phyloP scores from a whole-genome alignment of 2,888 invertebrate species.

The Nomada hirtipes region DNA sequence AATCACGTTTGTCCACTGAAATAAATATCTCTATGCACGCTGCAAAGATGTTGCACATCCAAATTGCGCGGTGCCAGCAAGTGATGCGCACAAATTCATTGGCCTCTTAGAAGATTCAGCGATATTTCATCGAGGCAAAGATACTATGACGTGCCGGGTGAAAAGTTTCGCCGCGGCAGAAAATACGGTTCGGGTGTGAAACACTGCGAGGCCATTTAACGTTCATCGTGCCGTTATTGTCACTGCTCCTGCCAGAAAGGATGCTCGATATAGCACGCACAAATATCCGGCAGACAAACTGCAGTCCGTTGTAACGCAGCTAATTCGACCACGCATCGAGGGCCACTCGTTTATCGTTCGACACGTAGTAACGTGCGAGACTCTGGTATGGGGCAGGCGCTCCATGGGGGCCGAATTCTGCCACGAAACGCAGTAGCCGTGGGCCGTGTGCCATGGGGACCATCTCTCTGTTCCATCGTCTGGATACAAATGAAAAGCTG shows the following conservation, averaged over 20 bases:
- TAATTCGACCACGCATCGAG: slow-evolving; percentile 58
- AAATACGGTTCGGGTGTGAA: slow-evolving; percentile 5
- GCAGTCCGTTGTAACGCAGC: slow-evolving; percentile 50
- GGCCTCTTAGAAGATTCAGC: neutral
- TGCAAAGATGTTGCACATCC: too few species aligned
- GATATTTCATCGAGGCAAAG: neutral
- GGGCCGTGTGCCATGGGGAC: slow-evolving; percentile 13
- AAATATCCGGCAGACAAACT: slow-evolving; percentile 60
- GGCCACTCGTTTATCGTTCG: slow-evolving; percentile 64
- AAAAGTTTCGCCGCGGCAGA: neutral
- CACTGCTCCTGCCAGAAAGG: slow-evolving; percentile 21
- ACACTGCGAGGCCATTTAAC: slow-evolving; percentile 38
- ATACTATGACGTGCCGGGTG: neutral
- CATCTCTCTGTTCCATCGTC: slow-evolving; percentile 16
- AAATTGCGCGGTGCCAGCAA: too few species aligned
- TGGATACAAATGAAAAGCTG: slow-evolving; percentile 51
- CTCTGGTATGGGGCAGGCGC: slow-evolving; percentile 28
- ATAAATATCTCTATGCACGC: too few species aligned
- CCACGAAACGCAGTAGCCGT: slow-evolving; percentile 19
- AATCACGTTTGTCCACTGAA: too few species aligned
- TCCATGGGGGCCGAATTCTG: slow-evolving; percentile 34
- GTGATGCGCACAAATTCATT: too few species aligned
- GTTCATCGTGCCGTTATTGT: slow-evolving; percentile 34
- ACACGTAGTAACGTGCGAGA: slow-evolving; percentile 38
- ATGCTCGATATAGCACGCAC: slow-evolving; percentile 52